Base-by-base conservation (phyloP, 2,797 vertebrate genomes). In the Centropyge bicolor region DNA sequence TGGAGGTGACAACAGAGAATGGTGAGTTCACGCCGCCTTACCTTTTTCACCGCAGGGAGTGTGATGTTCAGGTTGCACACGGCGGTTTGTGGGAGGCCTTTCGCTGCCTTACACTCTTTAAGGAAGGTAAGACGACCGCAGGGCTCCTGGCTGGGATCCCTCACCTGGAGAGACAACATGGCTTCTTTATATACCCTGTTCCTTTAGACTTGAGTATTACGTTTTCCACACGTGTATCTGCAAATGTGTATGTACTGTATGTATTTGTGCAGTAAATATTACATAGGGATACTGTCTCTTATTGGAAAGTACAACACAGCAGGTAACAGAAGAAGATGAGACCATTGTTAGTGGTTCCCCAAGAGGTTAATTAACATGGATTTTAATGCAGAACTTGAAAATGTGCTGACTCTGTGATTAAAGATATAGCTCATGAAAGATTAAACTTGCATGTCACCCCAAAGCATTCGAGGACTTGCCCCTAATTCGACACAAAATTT, bases 21-120 rank as follows among this genome's bases (percentile, higher is more conserved):
- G 94, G 85, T 76, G 92, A 90, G n/a, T 16, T 60, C 24, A 76
- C 57, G 12, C 70, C 24, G 70, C 82, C 91, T 90, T 99, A 99
- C 98, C 98, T 99, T 99, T 92, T 97, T 99, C 83, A 98, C 96
- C 22, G 97, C 96, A n/a, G 99, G 99, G 64, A 99, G 96, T 41
- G 98, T 99, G 89, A 99, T 99, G 92, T 99, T 99, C 94, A 99
- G 95, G 95, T 99, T 99, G 95, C 99, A 99, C 79, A 99, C 96
- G 6, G 99, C 97, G 51, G 96, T 97, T 77, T 98, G 98, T 36
- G 97, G 96, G 74, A 99, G 91, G 89, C 97, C 97, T 95, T 99
- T 99, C 4, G 93, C 94, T 73, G 93, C 96, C 94, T 98, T 99
- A 87, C 95, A 95, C 89, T 99, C 99, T 94, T 98, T 98, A 80